These are phyloP conservation scores for Vireo griseus DNA, from an alignment of 2,797 vertebrate genomes.

Conservation along the genomic window DNA sequence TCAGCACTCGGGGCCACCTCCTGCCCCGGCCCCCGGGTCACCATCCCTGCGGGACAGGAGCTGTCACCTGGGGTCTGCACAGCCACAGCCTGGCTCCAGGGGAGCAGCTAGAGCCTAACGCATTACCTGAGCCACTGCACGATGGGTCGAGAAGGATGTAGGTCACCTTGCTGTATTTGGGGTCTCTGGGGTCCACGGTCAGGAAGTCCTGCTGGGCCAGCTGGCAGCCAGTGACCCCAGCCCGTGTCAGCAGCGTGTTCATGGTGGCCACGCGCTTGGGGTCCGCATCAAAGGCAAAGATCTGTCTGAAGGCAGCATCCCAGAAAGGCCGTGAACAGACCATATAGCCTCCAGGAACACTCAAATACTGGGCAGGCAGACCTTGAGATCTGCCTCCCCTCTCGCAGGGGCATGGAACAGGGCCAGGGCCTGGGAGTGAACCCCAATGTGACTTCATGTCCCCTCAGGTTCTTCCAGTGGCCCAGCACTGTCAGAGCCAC, in stretches of 20 bases:
- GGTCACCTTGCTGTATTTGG: constrained; percentile 80
- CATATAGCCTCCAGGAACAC: not conserved
- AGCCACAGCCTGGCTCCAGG: fast-evolving
- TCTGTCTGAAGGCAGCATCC: constrained; percentile 60
- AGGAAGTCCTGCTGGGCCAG: constrained; percentile 90
- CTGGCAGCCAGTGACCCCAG: constrained; percentile 86
- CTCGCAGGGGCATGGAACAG: fast-evolving
- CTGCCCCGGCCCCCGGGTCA: constrained; percentile 52
- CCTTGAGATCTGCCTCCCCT: not conserved
- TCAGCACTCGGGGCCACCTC: not conserved
- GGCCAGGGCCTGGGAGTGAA: fast-evolving
- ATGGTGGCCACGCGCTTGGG: constrained; percentile 89
- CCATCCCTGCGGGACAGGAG: constrained; percentile 77
- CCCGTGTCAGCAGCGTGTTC: constrained; percentile 88
- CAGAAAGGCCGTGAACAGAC: not conserved
- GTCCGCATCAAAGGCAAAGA: constrained; percentile 94
- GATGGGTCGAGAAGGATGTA: constrained; percentile 92
- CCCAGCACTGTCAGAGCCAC: not conserved
- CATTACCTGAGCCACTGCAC: constrained; percentile 93
- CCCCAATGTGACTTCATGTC: fast-evolving
- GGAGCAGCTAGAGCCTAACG: fast-evolving
- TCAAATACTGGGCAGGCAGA: not conserved
- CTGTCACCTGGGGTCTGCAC: fast-evolving
- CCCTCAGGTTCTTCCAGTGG: not conserved
- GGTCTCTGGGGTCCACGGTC: constrained; percentile 76